These are phyloP conservation scores for Protobothrops mucrosquamatus DNA, from an alignment of 2,113 vertebrate genomes.

Conservation along the genomic window DNA sequence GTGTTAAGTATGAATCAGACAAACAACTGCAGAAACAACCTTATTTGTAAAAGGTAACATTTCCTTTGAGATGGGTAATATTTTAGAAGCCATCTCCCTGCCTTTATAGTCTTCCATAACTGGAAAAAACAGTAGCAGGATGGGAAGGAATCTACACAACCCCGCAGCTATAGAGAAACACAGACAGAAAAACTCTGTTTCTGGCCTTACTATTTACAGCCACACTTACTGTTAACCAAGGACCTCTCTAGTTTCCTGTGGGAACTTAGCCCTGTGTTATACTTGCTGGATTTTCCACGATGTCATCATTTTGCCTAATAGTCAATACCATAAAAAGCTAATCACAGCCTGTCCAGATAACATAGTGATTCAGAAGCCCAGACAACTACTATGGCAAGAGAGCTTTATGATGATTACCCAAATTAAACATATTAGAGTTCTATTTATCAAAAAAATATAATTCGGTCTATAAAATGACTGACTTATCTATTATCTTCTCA, in stretches of 20 bases:
- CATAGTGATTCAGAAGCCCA: background rate
- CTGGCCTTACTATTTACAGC: background rate
- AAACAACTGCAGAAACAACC: background rate
- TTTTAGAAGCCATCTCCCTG: background rate
- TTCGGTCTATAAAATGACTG: background rate
- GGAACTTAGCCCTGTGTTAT: slow-evolving; percentile 7
- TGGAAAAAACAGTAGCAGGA: background rate
- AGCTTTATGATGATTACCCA: slow-evolving; percentile 1
- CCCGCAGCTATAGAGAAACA: background rate
- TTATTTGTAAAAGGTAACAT: background rate
- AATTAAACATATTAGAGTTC: background rate
- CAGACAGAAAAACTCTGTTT: background rate
- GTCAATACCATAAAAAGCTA: background rate
- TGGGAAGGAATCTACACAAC: background rate
- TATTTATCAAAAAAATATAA: background rate
- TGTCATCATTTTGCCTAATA: background rate
- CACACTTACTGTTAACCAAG: background rate
- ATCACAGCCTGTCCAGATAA: background rate
- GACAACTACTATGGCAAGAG: background rate
- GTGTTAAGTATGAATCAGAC: background rate
- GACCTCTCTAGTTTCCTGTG: background rate
- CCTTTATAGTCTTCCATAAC: background rate
- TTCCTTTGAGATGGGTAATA: background rate
- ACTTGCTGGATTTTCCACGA: background rate
- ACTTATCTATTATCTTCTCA: background rate